Base-by-base conservation (phyloP, 2,888 invertebrate species). In the Platerodrilus igneus region DNA sequence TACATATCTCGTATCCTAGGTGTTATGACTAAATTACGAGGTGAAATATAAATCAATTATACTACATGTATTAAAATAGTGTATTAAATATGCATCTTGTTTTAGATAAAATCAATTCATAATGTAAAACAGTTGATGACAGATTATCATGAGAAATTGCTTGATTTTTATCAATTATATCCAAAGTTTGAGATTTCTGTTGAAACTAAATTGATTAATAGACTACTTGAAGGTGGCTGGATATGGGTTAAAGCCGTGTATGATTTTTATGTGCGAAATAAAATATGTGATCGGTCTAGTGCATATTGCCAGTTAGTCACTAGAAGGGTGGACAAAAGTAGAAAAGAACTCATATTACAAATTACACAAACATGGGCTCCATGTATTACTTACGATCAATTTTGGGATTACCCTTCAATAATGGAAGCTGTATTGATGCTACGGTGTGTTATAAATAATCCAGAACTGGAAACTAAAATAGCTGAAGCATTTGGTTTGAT, bases 401-500 rank as follows among this genome's bases (percentile, higher is more conserved):
- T 59, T 20, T 32, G 45, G 14, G 45, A 52, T 20, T 52, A 53
- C 15, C 45, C 52, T 14, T 50, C 45, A 23, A 26, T 43, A 3
- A 23, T 59, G 8, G 59, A 57, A 20, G 51, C 52, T 34, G 46
- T 63, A 7, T 49, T 64, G 7, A 47, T 58, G 13, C 48, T 63
- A 21, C 50, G 59, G 14, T 51, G 51, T 40, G 41, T 64, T 17
- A 36, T 59, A 16, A 53, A 54, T 37, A 56, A 57, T 41, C 52
- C 57, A 3, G 63, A 63, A 40, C 57, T 63, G 21, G 65, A 62
- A 20, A 60, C 63, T 9, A 63, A 63, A 45, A 59, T 65, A 23
- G 62, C 64, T 3, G 63, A 62, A 50, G 60, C 55, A 8, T 59
- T 65, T 34, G 50, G 39, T 3, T 52, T 52, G 37, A 55, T 63